Percentiles rank a stretch among this genome's conserved stretches.
phyloP scores from a whole-genome alignment of 1,140 invertebrate species.

The Cepaea nemoralis region DNA sequence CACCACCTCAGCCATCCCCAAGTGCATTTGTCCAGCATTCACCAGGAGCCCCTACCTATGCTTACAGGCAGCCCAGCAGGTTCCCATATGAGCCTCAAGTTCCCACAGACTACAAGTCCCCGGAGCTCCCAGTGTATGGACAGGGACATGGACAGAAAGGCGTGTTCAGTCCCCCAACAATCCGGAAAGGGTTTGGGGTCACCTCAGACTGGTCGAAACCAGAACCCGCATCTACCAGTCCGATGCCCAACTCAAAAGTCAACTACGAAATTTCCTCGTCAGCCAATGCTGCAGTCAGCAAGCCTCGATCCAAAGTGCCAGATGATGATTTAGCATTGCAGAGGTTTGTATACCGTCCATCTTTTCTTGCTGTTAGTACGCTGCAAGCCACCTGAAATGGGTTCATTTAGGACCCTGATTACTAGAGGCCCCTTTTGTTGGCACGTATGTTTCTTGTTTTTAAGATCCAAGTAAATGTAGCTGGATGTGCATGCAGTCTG shows the following conservation, averaged over 20 bases:
- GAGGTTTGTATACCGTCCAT: constrained; percentile 49
- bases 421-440: no score
- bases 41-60: constrained; percentile 31
- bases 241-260: constrained; percentile 8
- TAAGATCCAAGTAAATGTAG: no score
- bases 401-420: no score
- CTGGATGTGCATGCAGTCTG: no score
- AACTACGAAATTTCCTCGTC: constrained; percentile 30
- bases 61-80: constrained; percentile 38
- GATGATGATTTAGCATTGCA: constrained; percentile 60
- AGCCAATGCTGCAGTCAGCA: constrained; percentile 37
- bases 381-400: no score
- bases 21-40: constrained; percentile 57
- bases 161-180: constrained; percentile 1
- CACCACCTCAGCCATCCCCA: constrained; percentile 67
- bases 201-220: constrained; percentile 19
- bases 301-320: constrained; percentile 45
- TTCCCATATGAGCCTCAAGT: constrained; percentile 2
- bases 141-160: constrained; percentile 34
- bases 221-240: not conserved
- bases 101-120: constrained; percentile 17
- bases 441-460: no score
- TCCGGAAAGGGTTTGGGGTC: not conserved
- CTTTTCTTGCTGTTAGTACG: no score
- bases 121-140: constrained; percentile 38